Base-by-base conservation (phyloP, 2,113 vertebrate species). In the Poeciliopsis prolifica region DNA sequence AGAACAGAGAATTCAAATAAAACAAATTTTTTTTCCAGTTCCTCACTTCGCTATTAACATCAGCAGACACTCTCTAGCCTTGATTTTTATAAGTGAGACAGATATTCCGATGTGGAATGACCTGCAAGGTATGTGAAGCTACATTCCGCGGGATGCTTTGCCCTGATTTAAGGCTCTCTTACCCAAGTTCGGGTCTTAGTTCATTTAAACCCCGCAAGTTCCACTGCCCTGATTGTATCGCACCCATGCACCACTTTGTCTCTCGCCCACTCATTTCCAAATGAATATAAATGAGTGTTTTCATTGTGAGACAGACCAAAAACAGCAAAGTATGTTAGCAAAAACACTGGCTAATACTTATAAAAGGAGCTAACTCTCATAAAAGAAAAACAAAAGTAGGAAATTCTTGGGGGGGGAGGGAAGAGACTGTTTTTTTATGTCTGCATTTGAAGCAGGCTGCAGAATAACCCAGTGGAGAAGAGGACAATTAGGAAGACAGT, bases 241-340 rank as follows among this genome's bases (percentile, higher is more conserved):
- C 0, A 61, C 86, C 51, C 51, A 58, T 58, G 9, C 64, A 77
- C 87, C 77, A 77, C 85, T 89, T 79, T 70, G 77, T 86, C 81
- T 87, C 89, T 87, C 87, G 81, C 86, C 87, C 86, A 84, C 82
- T 88, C 86, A 61, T 80, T 89, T 87, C 88, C 81, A 91, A 91
- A 93, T 93, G 73, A 94, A 88, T 93, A 92, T 90, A 90, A 93
- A 93, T 89, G 88, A 92, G 83, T 94, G 94, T 95, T 94, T 95
- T 94, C 77, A 77, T 88, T 92, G 92, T 80, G 87, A 91, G 88
- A 88, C 90, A 86, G 70, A 87, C 81, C 19, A 65, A 88, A 90
- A 92, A 90, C 91, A 75, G 80, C 77, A 78, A 94, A 94, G 91
- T 92, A 93, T 94, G 92, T 91, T 90, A 89, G 90, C 83, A 75